phyloP scores from a whole-genome alignment of 1,140 invertebrate species.

The Panagrolaimus sp. region DNA sequence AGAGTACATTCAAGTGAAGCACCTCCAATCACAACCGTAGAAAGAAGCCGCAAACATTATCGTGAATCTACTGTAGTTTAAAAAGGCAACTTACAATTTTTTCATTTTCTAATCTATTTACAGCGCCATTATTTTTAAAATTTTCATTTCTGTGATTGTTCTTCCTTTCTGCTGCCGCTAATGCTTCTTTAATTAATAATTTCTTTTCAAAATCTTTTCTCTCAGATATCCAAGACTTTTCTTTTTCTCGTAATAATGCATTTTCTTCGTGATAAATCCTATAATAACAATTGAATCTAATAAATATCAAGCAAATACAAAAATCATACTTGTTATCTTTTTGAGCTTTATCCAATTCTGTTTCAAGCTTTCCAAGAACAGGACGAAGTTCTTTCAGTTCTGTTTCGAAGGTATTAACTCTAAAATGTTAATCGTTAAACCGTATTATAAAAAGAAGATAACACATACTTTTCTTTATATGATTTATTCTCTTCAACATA shows the following conservation, averaged over 20 bases:
- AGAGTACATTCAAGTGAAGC: neutral
- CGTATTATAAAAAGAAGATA: neutral
- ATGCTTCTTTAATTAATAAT: slow-evolving; percentile 26
- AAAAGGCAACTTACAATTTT: neutral
- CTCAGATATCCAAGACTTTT: slow-evolving; percentile 26
- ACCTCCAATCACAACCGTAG: slow-evolving; percentile 23
- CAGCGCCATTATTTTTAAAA: slow-evolving; percentile 9
- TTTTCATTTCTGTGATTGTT: slow-evolving; percentile 24
- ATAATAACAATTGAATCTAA: neutral
- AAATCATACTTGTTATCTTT: slow-evolving; percentile 22
- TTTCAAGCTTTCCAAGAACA: slow-evolving; percentile 19
- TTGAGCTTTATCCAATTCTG: slow-evolving; percentile 19
- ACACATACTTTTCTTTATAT: slow-evolving; percentile 26
- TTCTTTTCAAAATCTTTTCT: slow-evolving; percentile 8
- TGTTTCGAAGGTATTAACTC: slow-evolving; percentile 21
- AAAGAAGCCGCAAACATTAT: slow-evolving; percentile 1
- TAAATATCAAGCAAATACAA: slow-evolving; percentile 13
- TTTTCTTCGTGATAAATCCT: slow-evolving; percentile 9
- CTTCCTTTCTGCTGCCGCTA: slow-evolving; percentile 20
- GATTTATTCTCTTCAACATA: slow-evolving; percentile 24
- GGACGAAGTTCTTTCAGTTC: slow-evolving; percentile 32
- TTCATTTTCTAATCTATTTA: neutral
- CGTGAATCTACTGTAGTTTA: slow-evolving; percentile 9
- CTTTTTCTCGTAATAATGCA: slow-evolving; percentile 22
- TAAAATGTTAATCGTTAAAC: slow-evolving; percentile 14